Base-by-base conservation (phyloP, 2,797 vertebrate genomes). In the Eidolon dupreanum region DNA sequence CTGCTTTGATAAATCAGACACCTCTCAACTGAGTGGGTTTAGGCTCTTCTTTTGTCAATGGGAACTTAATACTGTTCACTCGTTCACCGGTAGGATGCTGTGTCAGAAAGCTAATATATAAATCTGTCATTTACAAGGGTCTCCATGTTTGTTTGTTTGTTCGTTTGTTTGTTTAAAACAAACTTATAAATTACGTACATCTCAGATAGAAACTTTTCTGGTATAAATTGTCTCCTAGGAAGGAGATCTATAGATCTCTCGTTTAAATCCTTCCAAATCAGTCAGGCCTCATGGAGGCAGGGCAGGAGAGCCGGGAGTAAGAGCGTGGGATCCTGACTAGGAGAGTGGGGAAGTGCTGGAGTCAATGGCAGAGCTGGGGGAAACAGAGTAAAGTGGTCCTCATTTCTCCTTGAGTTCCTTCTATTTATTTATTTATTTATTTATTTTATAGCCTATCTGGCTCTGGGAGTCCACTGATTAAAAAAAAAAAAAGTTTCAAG, bases 161-260 rank as follows among this genome's bases (percentile, higher is more conserved):
- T 15, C 24, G 41, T 17, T 96, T 46, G 46, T 46, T 46, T 46
- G 43, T 43, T 89, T 26, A 51, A 51, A 95, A 96, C 92, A 10
- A 88, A 13, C 55, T 96, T 17, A 93, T 98, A 97, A 97, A 97
- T 98, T 97, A 98, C 87, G 82, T 22, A 26, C 94, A 43, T 55
- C 97, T 95, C 90, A 0, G 38, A 94, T 66, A 95, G 65, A 90
- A 98, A 97, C 91, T 97, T 97, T 86, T 61, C 90, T 66, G 63
- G 26, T 92, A 89, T 96, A 97, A 98, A 98, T 90, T 38, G 85
- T 92, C 93, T 11, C 4, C 92, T 46, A 93, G 33, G 33, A 33
- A 33, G 33, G 33, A 33, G 33, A 33, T 28, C 88, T 96, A 85
- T 46, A 96, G 97, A 83, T 46, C 0, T 93, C 63, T 15, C 41